Percentiles rank a stretch among this genome's conserved stretches.
Conservation (phyloP, 1,140 invertebrate species). For the Mycetomoellerius zeteki region DNA sequence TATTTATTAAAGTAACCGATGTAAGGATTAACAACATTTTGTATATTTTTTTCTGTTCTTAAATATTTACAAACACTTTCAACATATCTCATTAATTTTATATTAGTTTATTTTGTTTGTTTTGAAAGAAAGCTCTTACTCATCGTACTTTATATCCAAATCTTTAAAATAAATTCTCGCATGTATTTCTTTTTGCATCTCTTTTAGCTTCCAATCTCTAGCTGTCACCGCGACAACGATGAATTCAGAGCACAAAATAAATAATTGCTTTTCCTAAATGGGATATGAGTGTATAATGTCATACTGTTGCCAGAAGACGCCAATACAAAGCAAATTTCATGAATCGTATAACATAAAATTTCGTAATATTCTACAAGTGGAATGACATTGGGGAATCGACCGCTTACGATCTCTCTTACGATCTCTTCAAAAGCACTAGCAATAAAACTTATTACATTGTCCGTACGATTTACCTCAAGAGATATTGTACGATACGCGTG, state of each 20-base stretch:
- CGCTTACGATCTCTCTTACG: background rate
- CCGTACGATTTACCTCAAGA: background rate
- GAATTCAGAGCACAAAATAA: slow-evolving; percentile 13
- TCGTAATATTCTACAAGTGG: background rate
- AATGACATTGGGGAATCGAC: background rate
- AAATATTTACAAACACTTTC: background rate
- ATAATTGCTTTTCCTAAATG: slow-evolving; percentile 16
- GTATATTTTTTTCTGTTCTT: background rate
- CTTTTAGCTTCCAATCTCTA: background rate
- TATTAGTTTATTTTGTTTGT: background rate
- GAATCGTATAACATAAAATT: background rate
- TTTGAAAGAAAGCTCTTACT: background rate
- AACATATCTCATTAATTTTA: background rate
- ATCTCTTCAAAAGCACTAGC: background rate
- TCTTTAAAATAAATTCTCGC: background rate
- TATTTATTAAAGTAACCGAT: background rate
- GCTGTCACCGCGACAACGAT: background rate
- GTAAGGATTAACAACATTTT: background rate
- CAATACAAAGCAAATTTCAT: slow-evolving; percentile 40
- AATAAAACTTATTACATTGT: background rate
- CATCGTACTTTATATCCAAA: background rate
- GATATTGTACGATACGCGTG: background rate
- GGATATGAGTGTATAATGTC: background rate
- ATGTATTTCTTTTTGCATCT: background rate
- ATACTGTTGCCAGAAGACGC: background rate